These are phyloP conservation scores for Lepidurus apus DNA, from an alignment of 1,140 invertebrate genomes.

Conservation along the genomic window DNA sequence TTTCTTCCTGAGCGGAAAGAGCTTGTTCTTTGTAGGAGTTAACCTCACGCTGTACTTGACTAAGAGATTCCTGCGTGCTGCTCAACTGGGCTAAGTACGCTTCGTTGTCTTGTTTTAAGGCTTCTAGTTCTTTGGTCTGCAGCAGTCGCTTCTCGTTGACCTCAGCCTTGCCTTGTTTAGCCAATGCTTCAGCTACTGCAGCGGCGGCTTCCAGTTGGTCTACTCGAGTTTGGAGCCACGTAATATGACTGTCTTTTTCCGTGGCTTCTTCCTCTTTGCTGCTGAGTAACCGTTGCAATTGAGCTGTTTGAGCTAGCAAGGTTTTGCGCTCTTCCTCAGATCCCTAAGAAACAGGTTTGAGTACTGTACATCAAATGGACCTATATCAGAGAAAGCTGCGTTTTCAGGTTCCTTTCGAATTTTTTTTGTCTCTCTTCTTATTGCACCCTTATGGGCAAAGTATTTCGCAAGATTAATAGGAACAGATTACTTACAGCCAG, in stretches of 20 bases:
- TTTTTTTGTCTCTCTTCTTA: no score
- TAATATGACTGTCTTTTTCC: conserved; percentile 27
- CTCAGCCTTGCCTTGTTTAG: background rate
- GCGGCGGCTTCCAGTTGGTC: background rate
- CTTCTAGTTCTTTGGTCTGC: conserved; percentile 32
- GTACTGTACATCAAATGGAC: no score
- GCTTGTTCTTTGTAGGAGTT: conserved; percentile 66
- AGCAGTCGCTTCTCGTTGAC: background rate
- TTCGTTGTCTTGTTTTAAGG: conserved; percentile 61
- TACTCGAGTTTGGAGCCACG: conserved; percentile 30
- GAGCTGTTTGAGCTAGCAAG: conserved; percentile 25
- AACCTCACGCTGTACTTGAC: conserved; percentile 67
- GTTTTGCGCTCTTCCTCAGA: conserved; percentile 30
- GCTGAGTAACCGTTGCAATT: conserved; percentile 23
- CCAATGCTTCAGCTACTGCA: conserved; percentile 56
- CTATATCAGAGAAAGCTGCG: no score
- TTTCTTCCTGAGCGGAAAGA: conserved; percentile 67
- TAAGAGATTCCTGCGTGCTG: conserved; percentile 67
- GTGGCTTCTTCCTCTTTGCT: conserved; percentile 28
- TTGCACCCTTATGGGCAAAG: no score
- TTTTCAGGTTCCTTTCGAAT: no score
- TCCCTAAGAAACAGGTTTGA: conserved; percentile 25
- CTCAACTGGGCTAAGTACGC: conserved; percentile 59
- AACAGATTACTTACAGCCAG: background rate
- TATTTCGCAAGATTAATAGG: no score